Evolutionary conservation across 2,113 vertebrate genomes (phyloP).

Genomic region (Chaetops frenatus): DNA sequence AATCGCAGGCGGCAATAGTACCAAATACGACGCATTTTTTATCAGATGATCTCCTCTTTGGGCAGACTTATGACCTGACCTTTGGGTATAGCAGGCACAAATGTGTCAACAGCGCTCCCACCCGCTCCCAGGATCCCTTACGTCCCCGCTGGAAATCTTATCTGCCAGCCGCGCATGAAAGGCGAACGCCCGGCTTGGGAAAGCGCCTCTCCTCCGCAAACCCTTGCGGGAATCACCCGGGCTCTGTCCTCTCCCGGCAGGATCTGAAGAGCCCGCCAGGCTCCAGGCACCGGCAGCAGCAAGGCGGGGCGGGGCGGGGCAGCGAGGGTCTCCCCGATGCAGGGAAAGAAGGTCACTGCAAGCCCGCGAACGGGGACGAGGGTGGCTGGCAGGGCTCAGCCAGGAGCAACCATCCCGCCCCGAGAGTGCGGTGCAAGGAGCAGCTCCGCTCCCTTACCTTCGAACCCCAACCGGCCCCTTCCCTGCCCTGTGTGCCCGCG

Average conservation of each 20-base stretch:
- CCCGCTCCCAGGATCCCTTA: background rate
- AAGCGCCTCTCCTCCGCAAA: background rate
- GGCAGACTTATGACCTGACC: background rate
- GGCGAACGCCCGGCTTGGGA: too few relatives aligned
- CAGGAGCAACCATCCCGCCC: fast-evolving
- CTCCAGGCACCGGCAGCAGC: background rate
- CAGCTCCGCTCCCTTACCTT: background rate
- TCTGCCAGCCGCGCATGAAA: fast-evolving
- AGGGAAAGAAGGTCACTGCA: background rate
- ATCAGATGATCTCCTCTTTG: fast-evolving
- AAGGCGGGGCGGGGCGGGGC: too few relatives aligned
- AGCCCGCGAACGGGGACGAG: too few relatives aligned
- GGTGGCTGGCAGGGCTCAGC: background rate
- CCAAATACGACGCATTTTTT: fast-evolving
- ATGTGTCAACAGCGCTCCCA: background rate
- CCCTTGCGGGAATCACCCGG: fast-evolving
- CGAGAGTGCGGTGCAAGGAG: background rate
- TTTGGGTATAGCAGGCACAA: background rate
- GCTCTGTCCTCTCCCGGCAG: background rate
- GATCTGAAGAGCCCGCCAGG: background rate
- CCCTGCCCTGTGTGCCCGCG: background rate
- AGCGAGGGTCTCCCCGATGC: fast-evolving
- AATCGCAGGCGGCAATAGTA: fast-evolving
- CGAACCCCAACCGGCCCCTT: background rate
- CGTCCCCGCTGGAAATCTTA: background rate